These are phyloP conservation scores for Lichenostomus cassidix DNA, from an alignment of 2,113 vertebrate species.

Conservation along the genomic window DNA sequence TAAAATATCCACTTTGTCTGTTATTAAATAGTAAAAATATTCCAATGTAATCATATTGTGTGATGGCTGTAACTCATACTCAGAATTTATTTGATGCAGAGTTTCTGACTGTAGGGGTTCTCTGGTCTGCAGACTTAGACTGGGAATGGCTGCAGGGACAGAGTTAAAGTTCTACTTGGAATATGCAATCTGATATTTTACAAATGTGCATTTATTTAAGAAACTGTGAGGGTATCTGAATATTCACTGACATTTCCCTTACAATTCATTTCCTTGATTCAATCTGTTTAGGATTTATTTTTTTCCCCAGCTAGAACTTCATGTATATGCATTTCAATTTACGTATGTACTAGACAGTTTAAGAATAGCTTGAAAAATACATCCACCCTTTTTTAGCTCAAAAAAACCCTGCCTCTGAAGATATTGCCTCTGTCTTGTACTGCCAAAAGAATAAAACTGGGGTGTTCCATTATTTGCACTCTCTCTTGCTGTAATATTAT, in stretches of 20 bases:
- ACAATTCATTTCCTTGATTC: background rate
- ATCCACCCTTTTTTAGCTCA: background rate
- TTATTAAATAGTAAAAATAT: constrained; percentile 51
- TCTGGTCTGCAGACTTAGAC: background rate
- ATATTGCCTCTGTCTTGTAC: background rate
- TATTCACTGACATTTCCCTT: constrained; percentile 26
- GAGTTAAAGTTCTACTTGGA: constrained; percentile 5
- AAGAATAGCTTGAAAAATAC: background rate
- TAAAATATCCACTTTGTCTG: constrained; percentile 33
- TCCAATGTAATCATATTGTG: constrained; percentile 12
- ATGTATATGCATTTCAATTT: background rate
- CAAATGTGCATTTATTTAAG: constrained; percentile 44
- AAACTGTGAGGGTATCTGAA: constrained; percentile 30
- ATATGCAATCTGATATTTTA: constrained; percentile 10
- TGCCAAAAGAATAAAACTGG: background rate
- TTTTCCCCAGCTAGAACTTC: background rate
- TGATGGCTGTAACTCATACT: constrained; percentile 30
- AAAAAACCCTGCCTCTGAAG: background rate
- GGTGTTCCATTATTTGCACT: background rate
- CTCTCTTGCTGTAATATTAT: background rate
- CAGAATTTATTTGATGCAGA: constrained; percentile 35
- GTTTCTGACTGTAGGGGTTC: constrained; percentile 23
- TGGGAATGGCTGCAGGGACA: background rate
- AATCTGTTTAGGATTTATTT: background rate
- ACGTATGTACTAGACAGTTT: background rate